phyloP scores from a whole-genome alignment of 2,797 vertebrate species.

The Columba guinea region DNA sequence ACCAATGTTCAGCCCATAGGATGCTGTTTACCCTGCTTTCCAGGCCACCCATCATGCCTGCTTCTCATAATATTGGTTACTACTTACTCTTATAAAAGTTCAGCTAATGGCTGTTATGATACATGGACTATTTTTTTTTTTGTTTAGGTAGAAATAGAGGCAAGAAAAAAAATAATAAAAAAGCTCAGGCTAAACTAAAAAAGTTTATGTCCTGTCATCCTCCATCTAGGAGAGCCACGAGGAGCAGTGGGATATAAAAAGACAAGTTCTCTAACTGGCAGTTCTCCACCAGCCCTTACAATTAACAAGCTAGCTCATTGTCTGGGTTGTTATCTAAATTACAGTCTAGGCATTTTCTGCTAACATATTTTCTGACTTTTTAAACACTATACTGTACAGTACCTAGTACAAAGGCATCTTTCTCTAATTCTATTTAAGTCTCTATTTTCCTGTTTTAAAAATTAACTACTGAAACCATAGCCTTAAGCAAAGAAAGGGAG shows the following conservation, averaged over 20 bases:
- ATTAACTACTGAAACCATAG: constrained; percentile 61
- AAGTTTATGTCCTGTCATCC: background rate
- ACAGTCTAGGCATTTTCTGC: constrained; percentile 66
- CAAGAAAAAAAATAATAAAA: background rate
- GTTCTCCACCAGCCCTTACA: constrained; percentile 63
- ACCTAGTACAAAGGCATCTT: constrained; percentile 69
- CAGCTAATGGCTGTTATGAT: background rate
- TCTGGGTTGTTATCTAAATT: constrained; percentile 74
- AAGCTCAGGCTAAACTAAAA: background rate
- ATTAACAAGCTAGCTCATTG: constrained; percentile 62
- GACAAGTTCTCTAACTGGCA: constrained; percentile 48
- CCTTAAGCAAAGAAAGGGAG: constrained; percentile 44
- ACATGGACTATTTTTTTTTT: background rate
- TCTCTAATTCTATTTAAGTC: constrained; percentile 71
- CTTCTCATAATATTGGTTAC: background rate
- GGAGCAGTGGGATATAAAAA: constrained; percentile 36
- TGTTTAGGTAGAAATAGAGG: background rate
- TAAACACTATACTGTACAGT: constrained; percentile 64
- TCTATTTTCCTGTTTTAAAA: constrained; percentile 65
- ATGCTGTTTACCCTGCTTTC: constrained; percentile 15
- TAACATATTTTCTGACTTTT: constrained; percentile 69
- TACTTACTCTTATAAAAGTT: background rate
- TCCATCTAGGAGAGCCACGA: background rate
- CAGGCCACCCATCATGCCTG: constrained; percentile 52
- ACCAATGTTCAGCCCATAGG: background rate